Base-by-base conservation (phyloP, 2,113 vertebrate species). In the Cathartes aura region DNA sequence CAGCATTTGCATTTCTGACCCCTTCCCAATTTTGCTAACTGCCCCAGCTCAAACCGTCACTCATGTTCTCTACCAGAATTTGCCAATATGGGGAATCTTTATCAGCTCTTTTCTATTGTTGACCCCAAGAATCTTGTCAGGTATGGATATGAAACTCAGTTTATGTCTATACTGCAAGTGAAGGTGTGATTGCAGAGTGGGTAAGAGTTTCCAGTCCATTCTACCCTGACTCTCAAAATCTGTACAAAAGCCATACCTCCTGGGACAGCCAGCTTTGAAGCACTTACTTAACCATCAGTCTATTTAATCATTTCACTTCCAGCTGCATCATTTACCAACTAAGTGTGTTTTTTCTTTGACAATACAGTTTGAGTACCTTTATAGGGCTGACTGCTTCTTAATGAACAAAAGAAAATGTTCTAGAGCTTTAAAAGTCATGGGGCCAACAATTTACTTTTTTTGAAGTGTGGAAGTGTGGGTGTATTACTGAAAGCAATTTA, bases 231-330 rank as follows among this genome's bases (percentile, higher is more conserved):
- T 75, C 40, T 89, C 40, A 90, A 85, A 87, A 82, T 40, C 20
- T 87, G 6, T 40, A n/a, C 26, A 56, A 36, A 27, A 87, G 52
- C 36, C 38, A 22, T 48, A 68, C 45, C 15, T 93, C 56, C 66
- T 30, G 62, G 48, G 82, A 90, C 53, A 80, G 13, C 20, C 50
- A 71, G 20, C 34, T 80, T 82, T 56, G 72, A 82, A 47, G 19
- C 45, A 93, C 53, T 18, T 53, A 38, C 38, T 95, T 91, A 79
- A 67, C 66, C 19, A 26, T 47, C 64, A 68, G 67, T 75, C 83
- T 90, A 53, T 59, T 95, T 95, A 97, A 98, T 95, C 58, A 89
- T 91, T 88, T 96, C 19, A 67, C 78, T 96, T 97, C 95, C 87
- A 96, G 34, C 62, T 30, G 58, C 63, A 82, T 91, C 72, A 87